Conservation (phyloP, 2,888 invertebrate species). For the Nephrocerus scutellatus region DNA sequence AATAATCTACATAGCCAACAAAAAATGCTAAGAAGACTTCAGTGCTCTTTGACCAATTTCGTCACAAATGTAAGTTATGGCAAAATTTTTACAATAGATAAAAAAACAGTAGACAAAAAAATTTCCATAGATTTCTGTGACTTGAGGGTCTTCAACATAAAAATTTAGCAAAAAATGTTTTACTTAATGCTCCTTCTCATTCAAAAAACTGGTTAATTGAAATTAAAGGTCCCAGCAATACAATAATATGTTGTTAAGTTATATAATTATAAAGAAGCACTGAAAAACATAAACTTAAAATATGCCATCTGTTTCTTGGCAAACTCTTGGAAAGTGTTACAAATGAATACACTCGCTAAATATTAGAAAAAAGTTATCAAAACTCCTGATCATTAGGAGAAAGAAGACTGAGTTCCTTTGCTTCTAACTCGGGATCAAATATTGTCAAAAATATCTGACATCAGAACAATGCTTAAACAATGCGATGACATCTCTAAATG, state of each 20-base stretch:
- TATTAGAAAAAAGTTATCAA: neutral
- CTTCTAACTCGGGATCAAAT: constrained; percentile 4
- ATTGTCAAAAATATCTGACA: neutral
- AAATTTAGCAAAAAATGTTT: too few species aligned
- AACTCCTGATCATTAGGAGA: constrained; percentile 1
- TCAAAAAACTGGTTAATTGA: neutral
- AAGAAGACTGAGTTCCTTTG: constrained; percentile 5
- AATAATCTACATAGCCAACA: too few species aligned
- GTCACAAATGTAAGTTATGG: too few species aligned
- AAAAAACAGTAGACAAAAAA: too few species aligned
- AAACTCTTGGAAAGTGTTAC: constrained; percentile 1
- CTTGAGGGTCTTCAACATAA: too few species aligned
- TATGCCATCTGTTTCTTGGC: constrained; percentile 3
- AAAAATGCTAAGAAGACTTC: too few species aligned
- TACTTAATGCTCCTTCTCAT: too few species aligned
- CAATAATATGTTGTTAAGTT: neutral
- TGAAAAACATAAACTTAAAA: constrained; percentile 1
- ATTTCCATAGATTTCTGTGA: too few species aligned
- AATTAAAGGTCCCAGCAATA: constrained; percentile 1
- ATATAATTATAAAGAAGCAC: constrained; percentile 3
- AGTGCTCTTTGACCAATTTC: too few species aligned
- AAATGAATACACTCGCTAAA: neutral
- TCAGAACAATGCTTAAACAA: neutral
- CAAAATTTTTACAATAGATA: too few species aligned
- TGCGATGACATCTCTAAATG: neutral